Base-by-base conservation (phyloP, 2,888 invertebrate species). In the Synergus japonicus region DNA sequence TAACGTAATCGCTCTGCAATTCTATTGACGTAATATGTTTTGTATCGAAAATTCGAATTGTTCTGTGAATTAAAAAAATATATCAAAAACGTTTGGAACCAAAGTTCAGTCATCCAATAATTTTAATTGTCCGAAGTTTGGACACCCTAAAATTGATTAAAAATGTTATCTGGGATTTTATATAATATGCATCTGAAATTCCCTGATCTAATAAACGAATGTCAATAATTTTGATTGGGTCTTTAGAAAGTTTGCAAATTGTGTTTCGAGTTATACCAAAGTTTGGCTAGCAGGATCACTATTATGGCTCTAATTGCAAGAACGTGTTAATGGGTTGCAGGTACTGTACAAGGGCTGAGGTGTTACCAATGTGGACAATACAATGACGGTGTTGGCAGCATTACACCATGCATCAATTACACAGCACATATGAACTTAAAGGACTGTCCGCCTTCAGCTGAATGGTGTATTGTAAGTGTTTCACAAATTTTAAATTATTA, bases 331-430 rank as follows among this genome's bases (percentile, higher is more conserved):
- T 29, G 54, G 73, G 49, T 73, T 88, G 1, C 88, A 92, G 92
- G 90, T 37, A 82, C 88, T 66, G 91, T 92, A 69, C 92, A 94
- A 86, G 94, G 93, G 60, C 89, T 94, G 86, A 93, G 94, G 90
- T 97, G 97, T 92, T 96, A 95, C 93, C 95, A 96, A 92, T 97
- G 97, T 87, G 97, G 97, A 69, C 95, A 96, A 92, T 97, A 97
- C 93, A 97, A 96, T 89, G 97, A 97, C 88, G 97, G 97, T 29
- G 96, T 97, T 10, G 97, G 97, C 60, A 96, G 96, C 83, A 97
- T 97, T 85, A 97, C 97, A 73, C 97, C 97, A 9, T 97, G 97
- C 92, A 94, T 96, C 90, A 97, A 97, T 92, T 94, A 95, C 90
- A 95, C 95, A 82, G 93, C 93, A 85, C 92, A 93, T 83, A 95